phyloP scores from a whole-genome alignment of 2,113 vertebrate species.

The Coreoperca whiteheadi region DNA sequence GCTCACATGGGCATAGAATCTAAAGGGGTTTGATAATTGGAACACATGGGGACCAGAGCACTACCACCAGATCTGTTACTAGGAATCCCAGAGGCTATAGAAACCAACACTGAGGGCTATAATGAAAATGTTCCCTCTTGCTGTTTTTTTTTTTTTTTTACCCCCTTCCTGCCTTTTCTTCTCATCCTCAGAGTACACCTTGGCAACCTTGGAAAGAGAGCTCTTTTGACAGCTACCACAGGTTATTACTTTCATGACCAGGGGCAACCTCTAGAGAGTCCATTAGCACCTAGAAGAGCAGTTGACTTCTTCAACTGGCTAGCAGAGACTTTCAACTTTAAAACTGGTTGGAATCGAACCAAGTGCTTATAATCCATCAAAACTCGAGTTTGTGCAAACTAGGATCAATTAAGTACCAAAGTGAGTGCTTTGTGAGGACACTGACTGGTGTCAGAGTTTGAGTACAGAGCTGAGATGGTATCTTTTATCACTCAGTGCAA shows the following conservation, averaged over 20 bases:
- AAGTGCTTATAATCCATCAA: slow-evolving; percentile 51
- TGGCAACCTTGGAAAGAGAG: slow-evolving; percentile 56
- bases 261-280: slow-evolving; percentile 68
- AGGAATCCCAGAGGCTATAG: slow-evolving; percentile 64
- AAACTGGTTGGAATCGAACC: slow-evolving; percentile 34
- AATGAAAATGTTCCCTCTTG: slow-evolving; percentile 71
- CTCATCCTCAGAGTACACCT: slow-evolving; percentile 38
- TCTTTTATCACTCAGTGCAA: slow-evolving; percentile 38
- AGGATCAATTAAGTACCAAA: slow-evolving; percentile 45
- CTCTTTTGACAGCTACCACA: slow-evolving; percentile 72
- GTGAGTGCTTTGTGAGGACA: slow-evolving; percentile 29
- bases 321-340: slow-evolving; percentile 47
- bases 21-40: slow-evolving; percentile 69
- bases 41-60: slow-evolving; percentile 61
- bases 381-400: slow-evolving; percentile 43
- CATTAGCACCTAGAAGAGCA: slow-evolving; percentile 70
- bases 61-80: slow-evolving; percentile 57
- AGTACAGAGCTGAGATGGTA: not conserved
- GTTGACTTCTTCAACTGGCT: slow-evolving; percentile 57
- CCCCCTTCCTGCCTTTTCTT: slow-evolving; percentile 22
- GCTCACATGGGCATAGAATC: slow-evolving; percentile 56
- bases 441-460: slow-evolving; percentile 47
- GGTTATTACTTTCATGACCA: slow-evolving; percentile 75
- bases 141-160: slow-evolving; percentile 28
- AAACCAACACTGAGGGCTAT: slow-evolving; percentile 61